Evolutionary conservation across 2,113 vertebrate genomes (phyloP).

Genomic region (Erythrocercus mccallii): DNA sequence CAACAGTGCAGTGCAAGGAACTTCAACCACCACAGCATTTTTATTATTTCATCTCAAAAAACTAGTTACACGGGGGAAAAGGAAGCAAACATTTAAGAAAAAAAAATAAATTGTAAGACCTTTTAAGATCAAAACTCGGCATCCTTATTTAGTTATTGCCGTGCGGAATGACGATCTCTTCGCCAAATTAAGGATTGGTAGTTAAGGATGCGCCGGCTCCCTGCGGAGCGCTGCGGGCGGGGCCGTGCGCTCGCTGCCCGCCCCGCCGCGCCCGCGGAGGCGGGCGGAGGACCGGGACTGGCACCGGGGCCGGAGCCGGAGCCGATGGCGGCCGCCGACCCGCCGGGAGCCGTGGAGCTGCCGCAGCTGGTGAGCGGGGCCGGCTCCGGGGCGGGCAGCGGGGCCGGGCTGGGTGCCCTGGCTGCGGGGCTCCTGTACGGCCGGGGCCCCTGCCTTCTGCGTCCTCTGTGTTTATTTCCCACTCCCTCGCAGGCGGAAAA

Average conservation of each 20-base stretch:
- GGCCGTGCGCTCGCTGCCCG: not conserved
- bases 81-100: not conserved
- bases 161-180: rapidly evolving
- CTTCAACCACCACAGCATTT: not conserved
- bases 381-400: not conserved
- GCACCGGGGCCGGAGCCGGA: no score
- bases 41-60: not conserved
- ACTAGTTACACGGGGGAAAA: not conserved
- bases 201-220: rapidly evolving
- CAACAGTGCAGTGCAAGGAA: not conserved
- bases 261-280: not conserved
- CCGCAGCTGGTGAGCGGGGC: conserved; percentile 44
- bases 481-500: conserved; percentile 76
- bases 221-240: not conserved
- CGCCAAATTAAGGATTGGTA: rapidly evolving
- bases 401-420: no score
- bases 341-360: not conserved
- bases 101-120: rapidly evolving
- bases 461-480: not conserved
- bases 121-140: not conserved
- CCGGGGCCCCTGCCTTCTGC: not conserved
- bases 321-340: not conserved
- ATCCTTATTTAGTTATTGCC: rapidly evolving
- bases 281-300: not conserved
- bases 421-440: not conserved